Base-by-base conservation (phyloP, 1,140 invertebrate genomes). In the Lepidurus arcticus region DNA sequence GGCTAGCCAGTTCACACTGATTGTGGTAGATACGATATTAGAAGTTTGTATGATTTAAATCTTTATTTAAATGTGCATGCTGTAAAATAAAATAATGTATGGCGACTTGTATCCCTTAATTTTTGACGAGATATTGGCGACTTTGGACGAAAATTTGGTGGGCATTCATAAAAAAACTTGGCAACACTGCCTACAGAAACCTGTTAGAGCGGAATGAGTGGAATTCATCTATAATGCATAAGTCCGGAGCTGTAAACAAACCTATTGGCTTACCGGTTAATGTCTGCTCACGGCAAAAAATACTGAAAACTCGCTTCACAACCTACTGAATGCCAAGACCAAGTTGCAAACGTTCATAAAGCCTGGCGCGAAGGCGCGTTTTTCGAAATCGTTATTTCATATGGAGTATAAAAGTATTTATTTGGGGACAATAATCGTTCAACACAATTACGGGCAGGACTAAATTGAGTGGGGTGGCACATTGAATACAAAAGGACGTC, bases 401-500 rank as follows among this genome's bases (percentile, higher is more conserved):
- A 0, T 65, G 53, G 16, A 16, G 53, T 65, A 65, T 65, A 65
- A 65, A 65, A 65, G 53, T 65, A 65, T 65, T 65, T 65, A 65
- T 65, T 65, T 21, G 53, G 53, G 45, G 53, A 65, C 53, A 65
- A 34, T 65, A 65, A 34, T 65, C 53, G 13, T 65, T 65, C 21
- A 65, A 65, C 34, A 34, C 47, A 65, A 65, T 65, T 65, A 65
- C 53, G 53, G 53, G 53, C 53, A 65, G 53, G 53, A 65, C 53
- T 65, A 65, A 65, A 65, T 65, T 65, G 53, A 65, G 53, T 65
- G 53, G 21, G 13, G 53, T 65, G 53, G 53, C 53, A 65, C 53
- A 65, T 21, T 65, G 53, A 65, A 65, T 65, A 16, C 53, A 21
- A 16, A 13, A 65, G 53, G 53, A 65, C 53, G 53, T 65, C 21